Conservation (phyloP, 1,140 invertebrate species). For the Drosophila triauraria region DNA sequence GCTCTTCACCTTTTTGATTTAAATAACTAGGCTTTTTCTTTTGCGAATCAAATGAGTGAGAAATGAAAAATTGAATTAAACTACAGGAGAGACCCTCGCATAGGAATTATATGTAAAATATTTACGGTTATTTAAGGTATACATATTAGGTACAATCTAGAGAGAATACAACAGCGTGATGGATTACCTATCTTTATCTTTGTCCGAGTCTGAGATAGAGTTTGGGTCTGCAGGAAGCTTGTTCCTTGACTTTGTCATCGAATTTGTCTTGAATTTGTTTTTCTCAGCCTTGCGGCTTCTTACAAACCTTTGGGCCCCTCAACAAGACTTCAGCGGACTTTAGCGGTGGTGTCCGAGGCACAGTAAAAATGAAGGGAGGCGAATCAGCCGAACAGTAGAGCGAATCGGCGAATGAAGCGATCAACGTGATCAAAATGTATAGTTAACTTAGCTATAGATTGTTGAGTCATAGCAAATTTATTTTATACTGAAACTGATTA, state of each 20-base stretch:
- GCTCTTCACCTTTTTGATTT: conserved; percentile 57
- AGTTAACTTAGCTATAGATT: not conserved
- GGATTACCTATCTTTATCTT: conserved; percentile 47
- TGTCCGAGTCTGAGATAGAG: conserved; percentile 39
- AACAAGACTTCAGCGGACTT: conserved; percentile 32
- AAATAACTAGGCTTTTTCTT: conserved; percentile 57
- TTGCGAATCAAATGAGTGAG: conserved; percentile 58
- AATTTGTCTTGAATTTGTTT: conserved; percentile 22
- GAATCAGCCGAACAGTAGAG: conserved; percentile 56
- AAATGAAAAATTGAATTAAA: conserved; percentile 49
- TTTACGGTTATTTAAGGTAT: conserved; percentile 47
- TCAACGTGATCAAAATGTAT: conserved; percentile 19
- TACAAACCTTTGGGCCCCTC: conserved; percentile 77
- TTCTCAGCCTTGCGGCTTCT: conserved; percentile 56
- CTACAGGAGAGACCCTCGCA: conserved; percentile 73
- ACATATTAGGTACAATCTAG: conserved; percentile 68
- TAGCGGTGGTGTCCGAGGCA: conserved; percentile 43
- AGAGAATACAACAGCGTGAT: conserved; percentile 64
- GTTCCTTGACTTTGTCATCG: conserved; percentile 13
- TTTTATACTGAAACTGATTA: not conserved
- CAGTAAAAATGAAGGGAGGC: conserved; percentile 41
- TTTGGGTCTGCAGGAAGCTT: conserved; percentile 33
- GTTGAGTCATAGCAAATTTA: not conserved
- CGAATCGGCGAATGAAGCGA: conserved; percentile 33
- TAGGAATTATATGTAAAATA: conserved; percentile 56